Evolutionary conservation across 2,113 vertebrate genomes (phyloP), one percentile per base, ranked within the genome.

Genomic region (Etheostoma cragini): DNA sequence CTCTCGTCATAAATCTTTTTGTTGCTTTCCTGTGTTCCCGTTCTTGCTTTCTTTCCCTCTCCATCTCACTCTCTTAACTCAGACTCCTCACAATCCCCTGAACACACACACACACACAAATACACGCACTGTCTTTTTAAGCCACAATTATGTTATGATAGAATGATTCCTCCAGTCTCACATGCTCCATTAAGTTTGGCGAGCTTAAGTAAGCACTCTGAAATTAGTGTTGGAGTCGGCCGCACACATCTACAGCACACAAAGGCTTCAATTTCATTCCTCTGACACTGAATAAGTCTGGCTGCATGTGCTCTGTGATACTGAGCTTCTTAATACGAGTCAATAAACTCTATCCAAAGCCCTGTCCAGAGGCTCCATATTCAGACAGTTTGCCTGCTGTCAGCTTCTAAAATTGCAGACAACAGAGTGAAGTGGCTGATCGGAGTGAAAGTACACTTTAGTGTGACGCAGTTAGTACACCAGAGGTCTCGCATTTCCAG

Each of bases 321-420:
- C 81, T 54, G 73, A 87, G 82, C 49, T 78, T 56, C 72, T 78
- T 88, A 86, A 90, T 84, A 26, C 76, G 84, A 90, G 84, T 81
- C 80, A 38, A 57, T 87, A 80, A 88, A 90, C 89, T 88, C 64
- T 78, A 70, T 62, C 82, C 72, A 73, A 15, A 82, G 78, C 79
- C 45, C 77, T 62, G 67, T 54, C 46, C 70, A 65, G 21, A 54
- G 71, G 68, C 83, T 76, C 38, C 22, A 33, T n/a, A 70, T 76
- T 50, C 86, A 73, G 80, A 80, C 38, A 19, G 66, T 73, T 72
- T 64, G 60, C 53, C 74, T 60, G 84, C 88, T 66, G 81, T 72
- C 81, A 75, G 76, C 53, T 72, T 70, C 42, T 49, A 84, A 78
- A 78, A 79, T 82, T 60, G 72, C 54, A 67, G 42, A 80, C 66